phyloP scores from a whole-genome alignment of 2,888 invertebrate species.

The Bruchidius siliquastri region DNA sequence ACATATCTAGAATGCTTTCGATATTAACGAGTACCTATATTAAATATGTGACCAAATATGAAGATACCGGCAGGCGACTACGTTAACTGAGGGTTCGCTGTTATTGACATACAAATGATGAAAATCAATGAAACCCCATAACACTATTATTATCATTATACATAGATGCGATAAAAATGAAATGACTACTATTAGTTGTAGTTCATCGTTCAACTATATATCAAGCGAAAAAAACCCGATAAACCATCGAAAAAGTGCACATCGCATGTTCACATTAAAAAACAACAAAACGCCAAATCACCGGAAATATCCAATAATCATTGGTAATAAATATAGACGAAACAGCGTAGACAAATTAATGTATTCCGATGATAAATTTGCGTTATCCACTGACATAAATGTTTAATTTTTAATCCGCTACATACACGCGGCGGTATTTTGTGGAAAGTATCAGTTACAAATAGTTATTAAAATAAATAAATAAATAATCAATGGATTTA shows the following conservation, averaged over 20 bases:
- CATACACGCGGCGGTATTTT: constrained; percentile 10
- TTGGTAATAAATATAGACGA: not conserved
- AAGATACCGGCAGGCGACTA: too few relatives aligned
- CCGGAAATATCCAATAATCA: not conserved
- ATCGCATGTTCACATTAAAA: not conserved
- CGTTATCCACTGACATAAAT: constrained; percentile 11
- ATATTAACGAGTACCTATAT: too few relatives aligned
- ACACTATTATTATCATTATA: not conserved
- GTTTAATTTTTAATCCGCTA: constrained; percentile 14
- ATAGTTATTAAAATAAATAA: constrained; percentile 12
- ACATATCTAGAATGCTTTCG: too few relatives aligned
- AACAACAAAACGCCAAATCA: not conserved
- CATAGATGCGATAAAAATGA: too few relatives aligned
- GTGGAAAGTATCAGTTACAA: constrained; percentile 15
- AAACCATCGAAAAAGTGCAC: not conserved
- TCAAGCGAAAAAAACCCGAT: not conserved
- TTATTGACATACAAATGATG: not conserved
- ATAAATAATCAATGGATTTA: constrained; percentile 15
- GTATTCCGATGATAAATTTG: constrained; percentile 10
- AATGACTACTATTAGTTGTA: not conserved
- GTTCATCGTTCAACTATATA: not conserved
- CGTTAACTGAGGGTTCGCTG: too few relatives aligned
- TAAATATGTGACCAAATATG: too few relatives aligned
- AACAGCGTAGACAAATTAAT: not conserved
- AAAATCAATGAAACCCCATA: too few relatives aligned